Evolutionary conservation across 2,797 vertebrate genomes (phyloP), one percentile per base, ranked within the genome.

Genomic region (Hoplostethus mediterraneus): DNA sequence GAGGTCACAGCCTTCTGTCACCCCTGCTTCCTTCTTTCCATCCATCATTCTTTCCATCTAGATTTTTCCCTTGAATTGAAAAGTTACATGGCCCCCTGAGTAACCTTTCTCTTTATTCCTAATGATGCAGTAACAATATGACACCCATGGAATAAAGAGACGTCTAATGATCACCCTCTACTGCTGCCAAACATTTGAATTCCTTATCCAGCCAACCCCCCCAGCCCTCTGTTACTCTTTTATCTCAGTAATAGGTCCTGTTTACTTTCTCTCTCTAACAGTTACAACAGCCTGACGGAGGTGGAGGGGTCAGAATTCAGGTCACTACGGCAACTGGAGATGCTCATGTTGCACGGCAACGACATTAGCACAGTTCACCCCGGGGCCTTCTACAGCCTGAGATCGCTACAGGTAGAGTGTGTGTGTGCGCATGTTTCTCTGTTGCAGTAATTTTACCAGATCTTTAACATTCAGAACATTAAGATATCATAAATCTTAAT

Each of bases 271-370:
- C 42, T 77, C 48, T 75, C 47, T 51, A 17, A 74, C 89, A 95
- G 95, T 38, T 96, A 95, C 66, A 96, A 96, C 90, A 96, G 93
- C 75, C 91, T 96, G 88, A 93, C 80, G 2, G 86, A 88, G 57
- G 89, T 95, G 84, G 88, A 90, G 33, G 88, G 87, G 64, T 91
- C 92, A 56, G 91, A 94, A 81, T 94, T 95, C 78, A 82, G 86
- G 84, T 87, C 90, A 44, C 87, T 96, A 30, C 89, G 58, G 61
- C 89, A 92, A 77, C 87, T 95, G 84, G 95, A 96, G 91, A 95
- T 95, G 91, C 93, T 96, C 66, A 95, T 96, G 95, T 80, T 96
- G 64, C 95, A 96, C 68, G 94, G 95, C 56, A 96, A 96, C 6
- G 91, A 95, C 85, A 95, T 96, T 54, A 89, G 54, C 67, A 86